These are phyloP conservation scores for Pristiophorus japonicus DNA, from an alignment of 2,113 vertebrate species.

Conservation along the genomic window DNA sequence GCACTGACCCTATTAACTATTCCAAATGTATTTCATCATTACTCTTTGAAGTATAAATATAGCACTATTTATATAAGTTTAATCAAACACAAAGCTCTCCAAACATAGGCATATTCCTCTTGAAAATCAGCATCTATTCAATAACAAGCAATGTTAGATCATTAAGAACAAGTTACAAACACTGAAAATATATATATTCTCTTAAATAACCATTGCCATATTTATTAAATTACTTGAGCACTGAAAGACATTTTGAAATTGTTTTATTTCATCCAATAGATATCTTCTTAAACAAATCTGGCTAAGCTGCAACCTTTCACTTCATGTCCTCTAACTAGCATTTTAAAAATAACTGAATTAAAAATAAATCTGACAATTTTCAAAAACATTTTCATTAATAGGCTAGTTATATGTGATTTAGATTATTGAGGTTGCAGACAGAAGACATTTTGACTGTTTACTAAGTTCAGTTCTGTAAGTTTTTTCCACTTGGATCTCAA, in stretches of 20 bases:
- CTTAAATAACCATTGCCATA: not conserved
- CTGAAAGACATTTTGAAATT: not conserved
- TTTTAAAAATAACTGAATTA: not conserved
- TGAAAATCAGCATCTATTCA: not conserved
- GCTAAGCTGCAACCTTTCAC: not conserved
- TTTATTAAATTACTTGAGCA: too few relatives aligned
- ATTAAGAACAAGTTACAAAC: not conserved
- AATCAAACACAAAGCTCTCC: not conserved
- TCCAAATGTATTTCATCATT: constrained; percentile 5
- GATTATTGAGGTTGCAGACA: not conserved
- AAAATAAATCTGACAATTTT: not conserved
- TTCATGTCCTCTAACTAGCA: not conserved
- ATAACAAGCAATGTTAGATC: not conserved
- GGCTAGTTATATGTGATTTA: not conserved
- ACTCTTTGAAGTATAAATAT: not conserved
- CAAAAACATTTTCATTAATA: not conserved
- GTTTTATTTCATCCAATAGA: not conserved
- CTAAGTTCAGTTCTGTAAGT: not conserved
- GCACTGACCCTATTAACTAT: not conserved
- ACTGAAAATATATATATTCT: not conserved
- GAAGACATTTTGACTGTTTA: not conserved
- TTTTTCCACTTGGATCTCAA: not conserved
- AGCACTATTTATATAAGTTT: not conserved
- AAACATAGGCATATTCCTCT: not conserved
- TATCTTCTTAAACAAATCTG: not conserved